These are phyloP conservation scores for Thunnus maccoyii DNA, from an alignment of 2,113 vertebrate species.

Conservation along the genomic window DNA sequence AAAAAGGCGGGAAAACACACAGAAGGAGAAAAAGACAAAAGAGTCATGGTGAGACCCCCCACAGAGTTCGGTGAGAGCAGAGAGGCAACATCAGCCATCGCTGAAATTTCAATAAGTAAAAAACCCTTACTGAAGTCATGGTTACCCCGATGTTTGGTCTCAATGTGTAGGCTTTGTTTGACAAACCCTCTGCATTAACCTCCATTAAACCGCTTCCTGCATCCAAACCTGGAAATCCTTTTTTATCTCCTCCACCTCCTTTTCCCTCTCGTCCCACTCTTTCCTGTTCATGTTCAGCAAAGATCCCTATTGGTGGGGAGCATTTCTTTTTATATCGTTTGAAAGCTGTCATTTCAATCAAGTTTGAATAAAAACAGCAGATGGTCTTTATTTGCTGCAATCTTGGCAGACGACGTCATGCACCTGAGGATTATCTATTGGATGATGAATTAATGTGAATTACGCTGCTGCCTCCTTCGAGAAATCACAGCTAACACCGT, in stretches of 20 bases:
- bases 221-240: constrained; percentile 12
- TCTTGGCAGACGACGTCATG: constrained; percentile 37
- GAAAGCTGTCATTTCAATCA: constrained; percentile 63
- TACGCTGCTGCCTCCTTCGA: constrained; percentile 63
- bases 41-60: constrained; percentile 28
- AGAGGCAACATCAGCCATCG: constrained; percentile 1
- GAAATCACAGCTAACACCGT: constrained; percentile 68
- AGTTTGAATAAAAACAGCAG: constrained; percentile 66
- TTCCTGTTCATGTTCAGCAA: constrained; percentile 14
- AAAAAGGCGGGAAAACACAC: constrained; percentile 9
- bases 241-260: not conserved
- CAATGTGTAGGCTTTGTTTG: constrained; percentile 34
- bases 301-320: not conserved
- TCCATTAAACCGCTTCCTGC: constrained; percentile 26
- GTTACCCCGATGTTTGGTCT: constrained; percentile 27
- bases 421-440: constrained; percentile 76
- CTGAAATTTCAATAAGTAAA: constrained; percentile 27
- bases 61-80: constrained; percentile 15
- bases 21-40: constrained; percentile 31
- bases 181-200: constrained; percentile 44
- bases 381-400: constrained; percentile 69
- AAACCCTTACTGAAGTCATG: not conserved
- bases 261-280: not conserved
- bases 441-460: constrained; percentile 75
- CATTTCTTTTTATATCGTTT: constrained; percentile 54